Percentiles rank a stretch among this genome's conserved stretches.
phyloP scores from a whole-genome alignment of 2,113 vertebrate genomes.

The Cebus imitator region DNA sequence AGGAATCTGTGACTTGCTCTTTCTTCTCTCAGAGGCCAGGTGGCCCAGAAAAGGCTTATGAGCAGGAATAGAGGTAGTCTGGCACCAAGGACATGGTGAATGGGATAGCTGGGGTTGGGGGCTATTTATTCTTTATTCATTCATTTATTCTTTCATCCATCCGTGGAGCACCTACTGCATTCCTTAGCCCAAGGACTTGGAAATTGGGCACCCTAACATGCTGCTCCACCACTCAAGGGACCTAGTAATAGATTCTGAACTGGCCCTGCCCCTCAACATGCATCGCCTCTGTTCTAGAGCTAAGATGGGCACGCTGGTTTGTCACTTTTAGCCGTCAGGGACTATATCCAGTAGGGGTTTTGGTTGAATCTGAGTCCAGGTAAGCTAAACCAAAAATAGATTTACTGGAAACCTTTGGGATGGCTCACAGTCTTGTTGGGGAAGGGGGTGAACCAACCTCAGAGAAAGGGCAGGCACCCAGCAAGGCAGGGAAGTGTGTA shows the following conservation, averaged over 20 bases:
- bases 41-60: neutral
- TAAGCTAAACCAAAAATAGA: constrained; percentile 30
- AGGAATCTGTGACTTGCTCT: neutral
- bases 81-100: neutral
- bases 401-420: neutral
- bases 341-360: neutral
- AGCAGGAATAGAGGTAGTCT: neutral
- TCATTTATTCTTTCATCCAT: neutral
- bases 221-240: neutral
- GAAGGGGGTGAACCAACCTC: neutral
- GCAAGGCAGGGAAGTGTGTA: neutral
- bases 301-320: neutral
- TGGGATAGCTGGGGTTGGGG: neutral
- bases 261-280: neutral
- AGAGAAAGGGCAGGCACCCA: neutral
- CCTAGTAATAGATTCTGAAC: neutral
- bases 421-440: neutral
- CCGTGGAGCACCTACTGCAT: neutral
- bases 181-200: neutral
- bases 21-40: neutral
- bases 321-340: neutral
- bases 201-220: neutral
- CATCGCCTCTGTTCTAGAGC: neutral
- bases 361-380: neutral
- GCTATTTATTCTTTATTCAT: neutral